These are phyloP conservation scores for Venustoraphidia nigricollis DNA, from an alignment of 2,888 invertebrate genomes.

Conservation along the genomic window DNA sequence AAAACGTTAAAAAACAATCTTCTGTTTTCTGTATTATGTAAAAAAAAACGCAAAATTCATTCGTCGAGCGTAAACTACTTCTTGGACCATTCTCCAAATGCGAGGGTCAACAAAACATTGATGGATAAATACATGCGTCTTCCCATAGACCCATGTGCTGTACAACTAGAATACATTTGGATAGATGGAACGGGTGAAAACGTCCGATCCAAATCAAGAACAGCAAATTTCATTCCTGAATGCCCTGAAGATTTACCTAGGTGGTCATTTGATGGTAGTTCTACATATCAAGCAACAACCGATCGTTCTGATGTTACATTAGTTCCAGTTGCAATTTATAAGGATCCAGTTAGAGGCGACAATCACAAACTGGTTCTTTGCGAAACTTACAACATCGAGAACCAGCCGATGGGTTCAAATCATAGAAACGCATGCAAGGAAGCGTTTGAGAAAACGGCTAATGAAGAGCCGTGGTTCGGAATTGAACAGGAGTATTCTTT, in stretches of 20 bases:
- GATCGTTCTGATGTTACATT: slow-evolving; percentile 59
- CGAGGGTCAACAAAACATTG: slow-evolving; percentile 31
- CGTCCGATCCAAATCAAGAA: slow-evolving; percentile 48
- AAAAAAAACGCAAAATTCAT: too few species aligned
- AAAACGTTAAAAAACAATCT: too few species aligned
- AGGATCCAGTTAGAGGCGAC: slow-evolving; percentile 64
- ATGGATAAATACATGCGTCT: slow-evolving; percentile 41
- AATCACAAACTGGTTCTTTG: slow-evolving; percentile 60
- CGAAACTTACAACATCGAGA: slow-evolving; percentile 54
- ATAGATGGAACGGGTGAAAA: slow-evolving; percentile 54
- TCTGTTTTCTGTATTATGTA: too few species aligned
- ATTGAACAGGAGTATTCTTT: slow-evolving; percentile 53
- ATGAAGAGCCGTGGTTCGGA: slow-evolving; percentile 56
- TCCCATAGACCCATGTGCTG: slow-evolving; percentile 32
- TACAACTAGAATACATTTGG: slow-evolving; percentile 52
- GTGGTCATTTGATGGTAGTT: slow-evolving; percentile 65
- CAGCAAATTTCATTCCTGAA: slow-evolving; percentile 44
- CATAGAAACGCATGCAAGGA: slow-evolving; percentile 31
- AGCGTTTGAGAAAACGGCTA: slow-evolving; percentile 38
- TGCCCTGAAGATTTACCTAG: slow-evolving; percentile 43
- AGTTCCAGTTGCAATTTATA: slow-evolving; percentile 61
- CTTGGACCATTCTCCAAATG: slow-evolving; percentile 16
- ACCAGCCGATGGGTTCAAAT: slow-evolving; percentile 41
- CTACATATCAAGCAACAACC: slow-evolving; percentile 46
- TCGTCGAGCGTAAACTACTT: too few species aligned